phyloP scores from a whole-genome alignment of 2,888 invertebrate species.

The Leucophora obtusa region DNA sequence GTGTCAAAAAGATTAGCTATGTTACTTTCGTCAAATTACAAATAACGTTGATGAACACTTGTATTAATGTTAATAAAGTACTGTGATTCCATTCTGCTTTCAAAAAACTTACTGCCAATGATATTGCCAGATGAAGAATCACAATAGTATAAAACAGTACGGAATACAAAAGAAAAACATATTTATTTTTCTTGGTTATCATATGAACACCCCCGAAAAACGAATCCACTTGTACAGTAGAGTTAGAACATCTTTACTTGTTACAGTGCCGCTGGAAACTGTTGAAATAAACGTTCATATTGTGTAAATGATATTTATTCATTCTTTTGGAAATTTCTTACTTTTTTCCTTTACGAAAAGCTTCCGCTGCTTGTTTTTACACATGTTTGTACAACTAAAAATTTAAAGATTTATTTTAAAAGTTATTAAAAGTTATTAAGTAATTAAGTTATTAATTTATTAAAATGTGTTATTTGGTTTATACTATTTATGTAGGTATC shows the following conservation, averaged over 20 bases:
- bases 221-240: constrained; percentile 58
- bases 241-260: constrained; percentile 44
- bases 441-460: too few relatives aligned
- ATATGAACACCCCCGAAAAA: constrained; percentile 61
- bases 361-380: too few relatives aligned
- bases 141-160: constrained; percentile 49
- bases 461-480: too few relatives aligned
- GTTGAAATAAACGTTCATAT: too few relatives aligned
- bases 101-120: constrained; percentile 62
- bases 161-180: constrained; percentile 51
- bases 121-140: constrained; percentile 59
- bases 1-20: constrained; percentile 56
- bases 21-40: constrained; percentile 62
- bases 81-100: constrained; percentile 58
- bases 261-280: neutral
- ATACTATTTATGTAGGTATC: too few relatives aligned
- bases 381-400: too few relatives aligned
- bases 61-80: constrained; percentile 63
- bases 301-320: too few relatives aligned
- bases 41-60: constrained; percentile 64
- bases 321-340: too few relatives aligned
- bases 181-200: constrained; percentile 46
- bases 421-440: too few relatives aligned
- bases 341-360: too few relatives aligned
- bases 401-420: too few relatives aligned